Percentiles rank a stretch among this genome's conserved stretches.
Conservation (phyloP, 2,113 vertebrate species). For the Tragulus kanchil region DNA sequence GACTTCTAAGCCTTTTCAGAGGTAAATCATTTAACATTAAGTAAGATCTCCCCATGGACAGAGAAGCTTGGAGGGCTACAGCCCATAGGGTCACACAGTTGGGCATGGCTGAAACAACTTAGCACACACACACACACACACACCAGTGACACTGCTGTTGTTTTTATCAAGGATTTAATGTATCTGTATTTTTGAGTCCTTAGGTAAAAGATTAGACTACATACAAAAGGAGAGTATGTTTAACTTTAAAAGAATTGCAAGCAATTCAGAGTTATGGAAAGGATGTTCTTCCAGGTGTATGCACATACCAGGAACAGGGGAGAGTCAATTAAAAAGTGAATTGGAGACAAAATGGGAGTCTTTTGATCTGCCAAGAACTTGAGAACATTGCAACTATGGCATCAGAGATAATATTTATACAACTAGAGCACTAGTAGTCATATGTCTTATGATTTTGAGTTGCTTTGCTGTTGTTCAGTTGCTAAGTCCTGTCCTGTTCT, state of each 20-base stretch:
- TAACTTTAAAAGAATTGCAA: not conserved
- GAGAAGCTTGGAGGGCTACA: too few species aligned
- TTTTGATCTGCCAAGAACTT: not conserved
- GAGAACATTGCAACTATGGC: not conserved
- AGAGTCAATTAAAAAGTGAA: not conserved
- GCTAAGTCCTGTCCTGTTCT: not conserved
- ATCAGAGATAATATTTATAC: not conserved
- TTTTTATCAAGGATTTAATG: conserved; percentile 25
- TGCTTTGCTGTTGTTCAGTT: too few species aligned
- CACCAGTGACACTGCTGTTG: not conserved
- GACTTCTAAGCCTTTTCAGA: not conserved
- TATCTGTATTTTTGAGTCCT: not conserved
- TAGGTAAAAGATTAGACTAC: not conserved
- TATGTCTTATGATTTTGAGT: too few species aligned
- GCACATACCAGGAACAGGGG: not conserved
- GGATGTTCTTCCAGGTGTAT: not conserved
- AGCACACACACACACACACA: too few species aligned
- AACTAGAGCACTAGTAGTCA: not conserved
- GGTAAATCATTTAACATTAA: not conserved
- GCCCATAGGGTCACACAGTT: too few species aligned
- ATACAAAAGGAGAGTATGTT: not conserved
- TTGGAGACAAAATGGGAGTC: not conserved
- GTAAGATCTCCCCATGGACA: not conserved
- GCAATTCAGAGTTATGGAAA: not conserved
- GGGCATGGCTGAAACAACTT: too few species aligned